Base-by-base conservation (phyloP, 2,797 vertebrate genomes). In the Serranus cabrilla region DNA sequence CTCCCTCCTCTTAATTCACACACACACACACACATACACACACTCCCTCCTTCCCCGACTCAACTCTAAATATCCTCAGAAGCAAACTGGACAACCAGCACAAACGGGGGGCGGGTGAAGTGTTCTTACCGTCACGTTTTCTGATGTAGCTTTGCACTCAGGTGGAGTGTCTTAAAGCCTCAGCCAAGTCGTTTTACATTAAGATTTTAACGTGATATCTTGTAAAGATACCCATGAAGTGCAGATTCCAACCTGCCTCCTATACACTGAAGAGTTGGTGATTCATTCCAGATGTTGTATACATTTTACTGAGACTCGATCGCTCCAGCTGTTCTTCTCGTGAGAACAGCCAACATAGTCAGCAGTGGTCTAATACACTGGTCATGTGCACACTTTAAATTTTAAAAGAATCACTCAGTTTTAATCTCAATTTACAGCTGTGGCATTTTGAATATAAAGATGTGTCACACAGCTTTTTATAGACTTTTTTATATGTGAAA, bases 381-480 rank as follows among this genome's bases (percentile, higher is more conserved):
- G 85, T 60, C 77, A 23, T 68, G 37, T 70, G 73, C 76, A 73
- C 76, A 76, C 17, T 18, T 76, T 49, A 42, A 50, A 87, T 67
- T 71, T 63, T 51, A 31, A 65, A 78, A 62, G 58, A 82, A 65
- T 82, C 63, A 34, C 61, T 56, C 25, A 7, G 55, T 71, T 87
- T 74, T n/a, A 82, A 87, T 89, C 63, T 71, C 65, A 74, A 71
- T 76, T 74, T 65, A 17, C 72, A 74, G 87, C 81, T 87, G 84
- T 87, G 71, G 77, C 50, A 73, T 83, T 87, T 72, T 78, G 10
- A 85, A 83, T 69, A 76, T 73, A 61, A 50, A 76, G 56, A 86
- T 60, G 64, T 58, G 18, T 43, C 42, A 20, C 85, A 64, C 75
- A 70, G 77, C 66, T 77, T 87, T 91, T 90, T 85, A 82, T 82